These are phyloP conservation scores for Wasmannia auropunctata DNA, from an alignment of 1,140 invertebrate species.

Conservation along the genomic window DNA sequence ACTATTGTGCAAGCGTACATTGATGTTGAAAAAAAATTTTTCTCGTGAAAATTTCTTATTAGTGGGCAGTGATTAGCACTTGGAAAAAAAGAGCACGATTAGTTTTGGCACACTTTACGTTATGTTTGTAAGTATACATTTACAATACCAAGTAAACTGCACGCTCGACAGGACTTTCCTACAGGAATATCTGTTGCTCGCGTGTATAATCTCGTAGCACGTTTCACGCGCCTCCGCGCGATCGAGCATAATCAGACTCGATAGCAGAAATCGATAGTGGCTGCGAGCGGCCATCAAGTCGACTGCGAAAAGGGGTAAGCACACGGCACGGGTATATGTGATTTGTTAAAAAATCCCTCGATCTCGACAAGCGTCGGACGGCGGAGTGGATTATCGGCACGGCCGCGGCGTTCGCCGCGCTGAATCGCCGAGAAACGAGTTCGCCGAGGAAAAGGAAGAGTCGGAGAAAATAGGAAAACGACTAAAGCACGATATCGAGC, in stretches of 20 bases:
- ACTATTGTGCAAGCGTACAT: neutral
- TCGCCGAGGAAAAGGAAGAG: constrained; percentile 1
- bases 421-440: constrained; percentile 44
- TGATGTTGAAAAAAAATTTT: neutral
- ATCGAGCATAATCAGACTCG: constrained; percentile 49
- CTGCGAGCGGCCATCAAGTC: constrained; percentile 45
- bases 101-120: neutral
- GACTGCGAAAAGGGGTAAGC: constrained; percentile 16
- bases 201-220: constrained; percentile 8
- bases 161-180: neutral
- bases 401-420: neutral
- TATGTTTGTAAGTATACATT: too few species aligned
- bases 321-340: constrained; percentile 23
- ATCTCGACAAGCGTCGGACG: constrained; percentile 10
- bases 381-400: constrained; percentile 10
- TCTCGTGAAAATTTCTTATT: neutral
- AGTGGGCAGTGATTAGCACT: neutral
- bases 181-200: neutral
- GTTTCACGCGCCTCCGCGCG: constrained; percentile 23
- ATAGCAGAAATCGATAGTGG: constrained; percentile 56
- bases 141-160: neutral
- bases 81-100: neutral
- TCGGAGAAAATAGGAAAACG: constrained; percentile 41
- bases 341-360: constrained; percentile 35
- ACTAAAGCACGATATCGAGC: neutral